Evolutionary conservation across 2,888 invertebrate genomes (phyloP).

Genomic region (Brachyopa scutellaris): DNA sequence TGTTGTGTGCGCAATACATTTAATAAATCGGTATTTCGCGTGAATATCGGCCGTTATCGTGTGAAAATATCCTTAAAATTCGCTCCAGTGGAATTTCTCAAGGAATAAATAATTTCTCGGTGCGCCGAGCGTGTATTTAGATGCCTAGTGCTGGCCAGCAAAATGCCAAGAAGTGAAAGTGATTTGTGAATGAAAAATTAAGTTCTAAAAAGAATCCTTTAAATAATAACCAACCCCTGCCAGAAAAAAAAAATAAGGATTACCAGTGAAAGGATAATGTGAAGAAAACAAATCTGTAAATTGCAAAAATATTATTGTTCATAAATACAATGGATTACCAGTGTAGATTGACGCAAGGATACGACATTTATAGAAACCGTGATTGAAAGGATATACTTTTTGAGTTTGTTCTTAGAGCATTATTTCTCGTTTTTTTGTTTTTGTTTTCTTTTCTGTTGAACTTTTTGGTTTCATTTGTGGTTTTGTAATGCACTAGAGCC

Average conservation of each 20-base stretch:
- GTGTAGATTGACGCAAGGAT: constrained; percentile 70
- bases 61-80: constrained; percentile 67
- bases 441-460: constrained; percentile 30
- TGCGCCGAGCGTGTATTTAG: constrained; percentile 29
- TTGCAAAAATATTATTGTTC: constrained; percentile 12
- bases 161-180: constrained; percentile 43
- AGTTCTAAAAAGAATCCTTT: constrained; percentile 35
- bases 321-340: constrained; percentile 65
- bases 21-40: constrained; percentile 69
- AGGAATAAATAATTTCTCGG: constrained; percentile 58
- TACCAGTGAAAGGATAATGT: constrained; percentile 69
- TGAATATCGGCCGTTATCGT: constrained; percentile 70
- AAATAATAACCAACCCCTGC: not conserved
- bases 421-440: constrained; percentile 29
- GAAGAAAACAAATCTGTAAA: constrained; percentile 29
- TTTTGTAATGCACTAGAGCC: constrained; percentile 17
- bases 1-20: constrained; percentile 54
- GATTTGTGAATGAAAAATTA: constrained; percentile 62
- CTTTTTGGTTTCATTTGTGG: not conserved
- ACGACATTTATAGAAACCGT: constrained; percentile 41
- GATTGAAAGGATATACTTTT: constrained; percentile 57
- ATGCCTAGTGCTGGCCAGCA: constrained; percentile 21
- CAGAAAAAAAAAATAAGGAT: constrained; percentile 46
- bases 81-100: constrained; percentile 51
- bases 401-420: constrained; percentile 21